phyloP scores from a whole-genome alignment of 1,140 invertebrate genomes.

The Drosophila sturtevanti region DNA sequence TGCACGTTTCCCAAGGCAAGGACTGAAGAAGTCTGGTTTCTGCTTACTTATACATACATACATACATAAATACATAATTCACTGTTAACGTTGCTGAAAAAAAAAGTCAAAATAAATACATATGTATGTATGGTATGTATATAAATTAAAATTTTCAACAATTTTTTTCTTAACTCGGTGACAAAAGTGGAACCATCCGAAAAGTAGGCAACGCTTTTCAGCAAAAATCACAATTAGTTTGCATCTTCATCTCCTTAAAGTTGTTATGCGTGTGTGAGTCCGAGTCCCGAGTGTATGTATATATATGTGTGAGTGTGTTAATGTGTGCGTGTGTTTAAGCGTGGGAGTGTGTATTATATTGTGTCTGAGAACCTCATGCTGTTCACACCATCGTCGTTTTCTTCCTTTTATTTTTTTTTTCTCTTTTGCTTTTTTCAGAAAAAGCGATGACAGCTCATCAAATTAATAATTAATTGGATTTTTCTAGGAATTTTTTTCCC shows the following conservation, averaged over 20 bases:
- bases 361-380: not conserved
- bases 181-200: not conserved
- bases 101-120: not conserved
- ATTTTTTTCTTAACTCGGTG: not conserved
- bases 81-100: not conserved
- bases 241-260: not conserved
- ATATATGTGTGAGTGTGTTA: not conserved
- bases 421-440: too few relatives aligned
- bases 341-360: slow-evolving; percentile 7
- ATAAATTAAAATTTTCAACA: not conserved
- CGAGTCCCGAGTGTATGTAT: too few relatives aligned
- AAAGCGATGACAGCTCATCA: slow-evolving; percentile 43
- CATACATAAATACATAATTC: not conserved
- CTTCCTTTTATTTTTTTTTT: not conserved
- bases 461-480: slow-evolving; percentile 74
- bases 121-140: too few relatives aligned
- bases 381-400: not conserved
- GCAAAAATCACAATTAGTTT: not conserved
- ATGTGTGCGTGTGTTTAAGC: not conserved
- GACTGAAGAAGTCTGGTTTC: not conserved
- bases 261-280: not conserved
- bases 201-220: not conserved
- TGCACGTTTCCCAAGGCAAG: not conserved
- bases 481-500: not conserved
- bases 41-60: not conserved